These are phyloP conservation scores for Hypotaenidia philippensis DNA, from an alignment of 2,797 vertebrate species.

Conservation along the genomic window DNA sequence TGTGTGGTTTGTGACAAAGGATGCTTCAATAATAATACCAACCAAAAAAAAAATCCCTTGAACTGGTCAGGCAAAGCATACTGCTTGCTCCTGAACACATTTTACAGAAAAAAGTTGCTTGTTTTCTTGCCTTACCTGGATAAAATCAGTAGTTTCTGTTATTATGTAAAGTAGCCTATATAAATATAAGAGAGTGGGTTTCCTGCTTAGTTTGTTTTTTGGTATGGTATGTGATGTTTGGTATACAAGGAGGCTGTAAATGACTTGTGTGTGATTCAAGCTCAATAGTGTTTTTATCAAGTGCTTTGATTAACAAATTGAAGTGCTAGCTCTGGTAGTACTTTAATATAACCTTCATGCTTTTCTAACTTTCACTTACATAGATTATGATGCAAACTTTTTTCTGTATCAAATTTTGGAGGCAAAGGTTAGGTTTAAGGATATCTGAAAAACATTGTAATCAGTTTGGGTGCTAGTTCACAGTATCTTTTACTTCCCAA, in stretches of 20 bases:
- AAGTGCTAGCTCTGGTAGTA: neutral
- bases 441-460: neutral
- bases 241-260: neutral
- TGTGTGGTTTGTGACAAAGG: neutral
- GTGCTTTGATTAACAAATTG: neutral
- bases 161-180: neutral
- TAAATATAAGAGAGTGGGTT: neutral
- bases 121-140: neutral
- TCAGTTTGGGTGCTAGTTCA: neutral
- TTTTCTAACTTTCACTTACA: neutral
- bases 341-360: neutral
- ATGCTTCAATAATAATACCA: neutral
- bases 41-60: neutral
- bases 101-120: neutral
- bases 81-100: neutral
- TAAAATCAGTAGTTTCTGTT: constrained; percentile 4
- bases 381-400: neutral
- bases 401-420: neutral
- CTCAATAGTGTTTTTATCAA: neutral
- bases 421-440: neutral
- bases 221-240: neutral
- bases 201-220: neutral
- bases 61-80: neutral
- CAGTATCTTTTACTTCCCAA: neutral
- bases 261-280: neutral